Evolutionary conservation across 2,113 vertebrate genomes (phyloP), one percentile per base, ranked within the genome.

Genomic region (Tetrao urogallus): DNA sequence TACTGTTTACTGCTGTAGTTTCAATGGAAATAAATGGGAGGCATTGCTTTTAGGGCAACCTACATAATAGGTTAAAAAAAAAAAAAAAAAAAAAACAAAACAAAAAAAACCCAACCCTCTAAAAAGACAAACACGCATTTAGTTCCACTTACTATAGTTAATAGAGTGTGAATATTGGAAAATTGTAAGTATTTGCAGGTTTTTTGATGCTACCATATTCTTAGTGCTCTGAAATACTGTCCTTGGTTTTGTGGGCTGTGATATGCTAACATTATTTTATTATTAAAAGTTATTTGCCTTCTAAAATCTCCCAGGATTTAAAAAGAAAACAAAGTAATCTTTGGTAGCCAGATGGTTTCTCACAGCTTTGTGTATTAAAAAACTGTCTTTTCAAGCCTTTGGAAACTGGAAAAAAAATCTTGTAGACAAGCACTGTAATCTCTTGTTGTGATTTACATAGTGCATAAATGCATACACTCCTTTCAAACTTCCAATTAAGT

Each of bases 401-500:
- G 25, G 43, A 91, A 92, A 91, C 3, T n/a, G 48, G 45, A 11
- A 47, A 40, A 89, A 9, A 65, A 57, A 1, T 34, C 5, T 58
- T 83, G 45, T 60, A 28, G 56, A 43, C 57, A 58, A 83, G 66
- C 92, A 34, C 50, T 78, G 66, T 92, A 79, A 94, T 95, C 52
- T 95, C 28, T 92, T 89, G 3, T 54, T 82, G 57, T 89, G 83
- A 97, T 88, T 94, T 94, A 75, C 84, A 47, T 82, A 82, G 87
- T 21, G 15, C 72, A 82, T 32, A 63, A 92, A 84, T 83, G 54
- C 84, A 90, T 85, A 60, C 52, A 75, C 79, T 56, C 28, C 52
- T 90, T 94, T 95, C 67, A 95, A 84, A 13, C 11, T 76, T 90
- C 47, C 76, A 88, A 36, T 96, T 96, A 85, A 70, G 75, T 73